A percentile compares a stretch with the other conserved stretches of the same genome.
Conservation (phyloP, 1,140 invertebrate species). For the Zaprionus taronus region DNA sequence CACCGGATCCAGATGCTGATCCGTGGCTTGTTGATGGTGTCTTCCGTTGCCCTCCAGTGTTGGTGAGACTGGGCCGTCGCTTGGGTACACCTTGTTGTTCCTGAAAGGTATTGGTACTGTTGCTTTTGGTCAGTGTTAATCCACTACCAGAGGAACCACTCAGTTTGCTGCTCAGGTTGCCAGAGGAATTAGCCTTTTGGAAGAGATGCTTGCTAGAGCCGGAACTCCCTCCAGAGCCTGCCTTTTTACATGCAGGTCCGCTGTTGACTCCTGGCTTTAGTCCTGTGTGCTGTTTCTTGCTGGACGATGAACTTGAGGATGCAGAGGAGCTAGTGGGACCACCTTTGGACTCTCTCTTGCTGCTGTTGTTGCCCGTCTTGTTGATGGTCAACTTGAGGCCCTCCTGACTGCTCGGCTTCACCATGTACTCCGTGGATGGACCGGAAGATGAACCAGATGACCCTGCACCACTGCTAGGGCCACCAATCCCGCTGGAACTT, state of each 20-base stretch:
- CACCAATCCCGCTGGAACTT: constrained; percentile 31
- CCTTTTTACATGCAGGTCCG: constrained; percentile 76
- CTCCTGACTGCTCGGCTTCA: constrained; percentile 87
- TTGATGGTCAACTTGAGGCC: constrained; percentile 96
- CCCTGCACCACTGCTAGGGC: constrained; percentile 3
- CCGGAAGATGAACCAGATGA: constrained; percentile 15
- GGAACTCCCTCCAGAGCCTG: constrained; percentile 19
- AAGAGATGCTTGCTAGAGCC: constrained; percentile 68
- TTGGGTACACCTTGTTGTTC: constrained; percentile 51
- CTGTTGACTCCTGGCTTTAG: constrained; percentile 91
- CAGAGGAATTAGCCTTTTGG: constrained; percentile 80
- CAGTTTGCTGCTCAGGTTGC: constrained; percentile 71
- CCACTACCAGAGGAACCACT: constrained; percentile 52
- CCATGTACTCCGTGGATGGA: constrained; percentile 88
- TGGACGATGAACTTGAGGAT: constrained; percentile 32
- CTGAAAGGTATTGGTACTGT: constrained; percentile 73
- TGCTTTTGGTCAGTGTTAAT: constrained; percentile 73
- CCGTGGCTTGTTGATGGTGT: not conserved
- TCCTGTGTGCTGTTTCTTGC: constrained; percentile 89
- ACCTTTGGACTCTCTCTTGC: constrained; percentile 30
- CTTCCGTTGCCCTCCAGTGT: constrained; percentile 48
- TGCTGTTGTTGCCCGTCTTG: constrained; percentile 87
- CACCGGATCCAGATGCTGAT: constrained; percentile 21
- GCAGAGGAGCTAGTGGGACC: constrained; percentile 20
- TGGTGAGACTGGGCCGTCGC: constrained; percentile 61